phyloP scores from a whole-genome alignment of 2,113 vertebrate genomes.

The Melierax canorus region DNA sequence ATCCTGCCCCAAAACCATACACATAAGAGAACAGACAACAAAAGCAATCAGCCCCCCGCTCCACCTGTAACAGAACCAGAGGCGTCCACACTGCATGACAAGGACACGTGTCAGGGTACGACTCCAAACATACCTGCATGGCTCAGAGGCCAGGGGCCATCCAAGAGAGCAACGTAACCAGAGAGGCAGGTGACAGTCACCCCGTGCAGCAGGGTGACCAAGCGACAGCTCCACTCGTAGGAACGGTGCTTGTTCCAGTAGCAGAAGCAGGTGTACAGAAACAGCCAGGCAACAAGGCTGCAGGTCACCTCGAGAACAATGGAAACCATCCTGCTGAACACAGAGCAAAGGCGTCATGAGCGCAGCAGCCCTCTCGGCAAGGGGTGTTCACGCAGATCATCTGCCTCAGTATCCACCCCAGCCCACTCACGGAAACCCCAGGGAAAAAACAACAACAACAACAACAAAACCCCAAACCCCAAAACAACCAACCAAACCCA shows the following conservation, averaged over 20 bases:
- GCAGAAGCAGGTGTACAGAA: conserved; percentile 76
- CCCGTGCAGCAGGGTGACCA: conserved; percentile 86
- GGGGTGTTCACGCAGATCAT: accelerated
- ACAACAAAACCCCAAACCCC: no score
- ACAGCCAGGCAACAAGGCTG: conserved; percentile 77
- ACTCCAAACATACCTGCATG: conserved; percentile 76
- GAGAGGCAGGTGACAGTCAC: conserved; percentile 78
- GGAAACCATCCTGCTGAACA: conserved; percentile 61
- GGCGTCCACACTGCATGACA: background rate
- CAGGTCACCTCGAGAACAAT: conserved; percentile 63
- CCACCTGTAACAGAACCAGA: background rate
- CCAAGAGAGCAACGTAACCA: conserved; percentile 77
- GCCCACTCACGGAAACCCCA: accelerated
- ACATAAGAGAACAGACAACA: background rate
- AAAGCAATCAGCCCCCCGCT: background rate
- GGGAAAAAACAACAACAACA: accelerated
- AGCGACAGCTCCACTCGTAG: conserved; percentile 85
- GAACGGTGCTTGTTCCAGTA: conserved; percentile 60
- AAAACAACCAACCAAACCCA: background rate
- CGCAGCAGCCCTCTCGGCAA: background rate
- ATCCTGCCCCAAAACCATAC: background rate
- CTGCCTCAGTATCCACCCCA: accelerated
- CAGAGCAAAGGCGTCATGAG: accelerated
- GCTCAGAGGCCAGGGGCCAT: conserved; percentile 88
- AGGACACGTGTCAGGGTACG: background rate